These are phyloP conservation scores for Limnothrissa miodon DNA, from an alignment of 2,113 vertebrate genomes.

Conservation along the genomic window DNA sequence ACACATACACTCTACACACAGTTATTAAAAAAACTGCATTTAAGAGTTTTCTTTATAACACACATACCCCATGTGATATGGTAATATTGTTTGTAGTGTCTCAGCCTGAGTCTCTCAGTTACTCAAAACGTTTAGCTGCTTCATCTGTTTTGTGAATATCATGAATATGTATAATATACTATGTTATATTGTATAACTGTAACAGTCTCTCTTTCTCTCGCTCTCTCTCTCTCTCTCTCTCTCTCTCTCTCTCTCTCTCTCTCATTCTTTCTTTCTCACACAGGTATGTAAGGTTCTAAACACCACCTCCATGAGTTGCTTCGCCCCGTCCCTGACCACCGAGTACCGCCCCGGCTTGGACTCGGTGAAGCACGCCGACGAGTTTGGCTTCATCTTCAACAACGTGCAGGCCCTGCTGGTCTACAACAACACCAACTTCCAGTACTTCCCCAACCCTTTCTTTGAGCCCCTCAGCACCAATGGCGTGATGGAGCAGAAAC, in stretches of 20 bases:
- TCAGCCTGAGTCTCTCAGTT: too few relatives aligned
- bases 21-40: not conserved
- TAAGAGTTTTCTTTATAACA: not conserved
- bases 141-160: too few relatives aligned
- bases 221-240: not conserved
- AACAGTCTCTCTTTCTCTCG: too few relatives aligned
- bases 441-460: conserved; percentile 94
- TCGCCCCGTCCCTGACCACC: conserved; percentile 80
- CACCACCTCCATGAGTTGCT: conserved; percentile 84
- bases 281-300: conserved; percentile 91
- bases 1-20: not conserved
- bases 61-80: too few relatives aligned
- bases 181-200: too few relatives aligned
- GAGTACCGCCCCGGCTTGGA: conserved; percentile 86
- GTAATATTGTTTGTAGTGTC: too few relatives aligned
- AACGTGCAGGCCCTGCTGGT: conserved; percentile 91
- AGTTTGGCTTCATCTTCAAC: conserved; percentile 97
- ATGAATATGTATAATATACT: too few relatives aligned
- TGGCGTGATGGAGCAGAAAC: conserved; percentile 92
- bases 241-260: not conserved
- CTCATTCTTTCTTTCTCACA: not conserved
- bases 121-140: too few relatives aligned
- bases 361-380: conserved; percentile 85
- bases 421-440: conserved; percentile 96
- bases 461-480: conserved; percentile 88